phyloP scores from a whole-genome alignment of 2,113 vertebrate genomes.

The Myotis brandtii region DNA sequence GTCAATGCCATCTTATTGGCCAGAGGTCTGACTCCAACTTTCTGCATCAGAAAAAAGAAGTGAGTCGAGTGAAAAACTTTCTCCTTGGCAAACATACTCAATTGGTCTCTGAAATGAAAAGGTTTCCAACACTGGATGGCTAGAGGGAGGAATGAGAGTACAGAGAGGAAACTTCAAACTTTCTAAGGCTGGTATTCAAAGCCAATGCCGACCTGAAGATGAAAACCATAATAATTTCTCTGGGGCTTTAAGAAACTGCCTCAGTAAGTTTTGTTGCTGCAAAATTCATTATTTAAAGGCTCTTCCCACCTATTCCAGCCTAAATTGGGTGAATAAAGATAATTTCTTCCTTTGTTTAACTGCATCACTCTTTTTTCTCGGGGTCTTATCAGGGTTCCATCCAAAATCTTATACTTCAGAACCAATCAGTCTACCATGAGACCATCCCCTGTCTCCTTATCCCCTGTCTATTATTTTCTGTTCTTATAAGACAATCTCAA shows the following conservation, averaged over 20 bases:
- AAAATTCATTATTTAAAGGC: conserved; percentile 81
- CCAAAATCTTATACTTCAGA: conserved; percentile 26
- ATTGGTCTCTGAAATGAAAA: conserved; percentile 79
- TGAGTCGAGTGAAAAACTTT: conserved; percentile 73
- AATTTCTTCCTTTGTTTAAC: conserved; percentile 60
- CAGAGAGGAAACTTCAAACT: conserved; percentile 77
- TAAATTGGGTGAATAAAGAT: conserved; percentile 74
- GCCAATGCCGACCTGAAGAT: conserved; percentile 72
- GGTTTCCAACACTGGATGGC: conserved; percentile 75
- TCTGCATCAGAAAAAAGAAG: conserved; percentile 74
- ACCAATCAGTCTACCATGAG: background rate
- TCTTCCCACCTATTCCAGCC: conserved; percentile 65
- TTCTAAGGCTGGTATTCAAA: conserved; percentile 75
- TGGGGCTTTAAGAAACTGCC: conserved; percentile 78
- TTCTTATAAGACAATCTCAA: conserved; percentile 31
- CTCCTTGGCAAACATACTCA: conserved; percentile 72
- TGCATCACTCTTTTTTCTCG: conserved; percentile 33
- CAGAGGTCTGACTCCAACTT: conserved; percentile 75
- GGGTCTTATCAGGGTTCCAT: background rate
- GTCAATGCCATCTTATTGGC: conserved; percentile 73
- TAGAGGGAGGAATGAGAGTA: conserved; percentile 70
- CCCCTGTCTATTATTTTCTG: background rate
- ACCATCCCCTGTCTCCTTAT: background rate
- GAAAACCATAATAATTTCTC: conserved; percentile 80
- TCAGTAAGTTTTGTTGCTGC: conserved; percentile 72